A percentile compares a stretch with the other conserved stretches of the same genome.
Evolutionary conservation across 2,888 invertebrate species (phyloP).

Genomic region (Leptinotarsa tumamoca): DNA sequence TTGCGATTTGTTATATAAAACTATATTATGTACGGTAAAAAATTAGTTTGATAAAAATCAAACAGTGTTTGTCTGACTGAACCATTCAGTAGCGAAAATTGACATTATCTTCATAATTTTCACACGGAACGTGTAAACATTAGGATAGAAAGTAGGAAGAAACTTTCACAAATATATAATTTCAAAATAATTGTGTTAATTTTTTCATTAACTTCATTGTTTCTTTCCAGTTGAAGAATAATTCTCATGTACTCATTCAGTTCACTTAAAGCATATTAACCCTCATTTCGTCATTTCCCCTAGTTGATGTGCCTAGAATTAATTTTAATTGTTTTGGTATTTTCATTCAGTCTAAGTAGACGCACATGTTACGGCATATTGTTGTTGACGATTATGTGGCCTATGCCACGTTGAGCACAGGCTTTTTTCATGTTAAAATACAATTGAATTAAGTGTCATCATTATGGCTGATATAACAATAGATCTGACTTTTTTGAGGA

Average conservation of each 20-base stretch:
- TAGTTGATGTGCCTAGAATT: conserved; percentile 7
- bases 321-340: conserved; percentile 25
- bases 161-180: not conserved
- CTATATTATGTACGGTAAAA: too few relatives aligned
- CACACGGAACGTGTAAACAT: not conserved
- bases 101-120: not conserved
- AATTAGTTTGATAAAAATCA: too few relatives aligned
- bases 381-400: not conserved
- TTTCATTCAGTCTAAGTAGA: conserved; percentile 4
- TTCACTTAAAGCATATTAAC: conserved; percentile 23
- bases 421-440: too few relatives aligned
- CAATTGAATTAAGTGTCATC: too few relatives aligned
- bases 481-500: too few relatives aligned
- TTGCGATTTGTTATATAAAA: too few relatives aligned
- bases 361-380: conserved; percentile 12
- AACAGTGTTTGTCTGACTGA: not conserved
- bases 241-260: conserved; percentile 18
- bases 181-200: conserved; percentile 8
- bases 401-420: not conserved
- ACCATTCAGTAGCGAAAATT: not conserved
- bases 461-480: too few relatives aligned
- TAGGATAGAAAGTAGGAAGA: conserved; percentile 9
- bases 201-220: conserved; percentile 6
- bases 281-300: conserved; percentile 22
- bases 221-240: not conserved